Percentiles rank a stretch among this genome's conserved stretches.
These are phyloP conservation scores for Sinotaia quadrata DNA, from an alignment of 2,888 invertebrate genomes.

Conservation along the genomic window DNA sequence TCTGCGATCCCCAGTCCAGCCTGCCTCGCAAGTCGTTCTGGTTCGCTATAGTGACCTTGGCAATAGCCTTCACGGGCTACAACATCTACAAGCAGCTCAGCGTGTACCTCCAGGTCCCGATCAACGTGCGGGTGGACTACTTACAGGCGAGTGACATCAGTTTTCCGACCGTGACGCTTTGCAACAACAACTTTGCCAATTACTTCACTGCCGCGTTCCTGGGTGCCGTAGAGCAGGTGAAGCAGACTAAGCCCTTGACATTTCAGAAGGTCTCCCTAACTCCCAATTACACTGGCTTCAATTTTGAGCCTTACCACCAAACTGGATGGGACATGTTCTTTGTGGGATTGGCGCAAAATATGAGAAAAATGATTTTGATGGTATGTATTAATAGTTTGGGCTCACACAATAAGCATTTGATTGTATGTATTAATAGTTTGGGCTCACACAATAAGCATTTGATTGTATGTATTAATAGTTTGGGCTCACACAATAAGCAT, in stretches of 20 bases:
- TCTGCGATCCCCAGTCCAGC: conserved; percentile 28
- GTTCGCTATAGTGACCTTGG: conserved; percentile 18
- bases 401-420: no score
- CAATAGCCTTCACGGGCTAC: conserved; percentile 24
- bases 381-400: no score
- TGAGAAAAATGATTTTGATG: conserved; percentile 10
- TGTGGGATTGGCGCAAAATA: conserved; percentile 1
- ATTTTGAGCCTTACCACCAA: conserved; percentile 7
- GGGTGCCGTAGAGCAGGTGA: neutral
- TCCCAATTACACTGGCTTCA: neutral
- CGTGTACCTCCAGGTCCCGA: conserved; percentile 15
- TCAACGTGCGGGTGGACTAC: conserved; percentile 25
- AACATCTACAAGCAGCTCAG: conserved; percentile 28
- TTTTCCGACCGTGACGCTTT: conserved; percentile 26
- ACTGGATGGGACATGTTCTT: conserved; percentile 19
- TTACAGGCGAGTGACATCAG: conserved; percentile 2
- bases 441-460: no score
- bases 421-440: no score
- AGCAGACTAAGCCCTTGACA: conserved; percentile 11
- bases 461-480: no score
- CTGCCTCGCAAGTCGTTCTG: conserved; percentile 19
- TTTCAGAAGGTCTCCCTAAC: neutral
- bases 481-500: no score
- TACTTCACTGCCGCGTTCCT: neutral
- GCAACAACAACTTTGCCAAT: conserved; percentile 25